Evolutionary conservation across 2,113 vertebrate species (phyloP).

Genomic region (Herpetotheres cachinnans): DNA sequence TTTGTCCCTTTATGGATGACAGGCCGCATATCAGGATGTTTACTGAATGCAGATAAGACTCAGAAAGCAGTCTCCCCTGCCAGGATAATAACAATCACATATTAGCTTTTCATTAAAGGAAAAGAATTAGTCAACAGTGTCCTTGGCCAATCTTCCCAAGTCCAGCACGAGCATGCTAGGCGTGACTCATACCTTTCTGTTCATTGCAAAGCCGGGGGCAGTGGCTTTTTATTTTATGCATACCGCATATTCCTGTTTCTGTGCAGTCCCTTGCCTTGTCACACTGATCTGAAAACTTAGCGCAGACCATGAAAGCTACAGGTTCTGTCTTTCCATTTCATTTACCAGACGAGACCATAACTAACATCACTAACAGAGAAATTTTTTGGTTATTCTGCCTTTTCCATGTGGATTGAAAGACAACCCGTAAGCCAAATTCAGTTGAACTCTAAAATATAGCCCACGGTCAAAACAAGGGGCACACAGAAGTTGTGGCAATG

Average conservation of each 20-base stretch:
- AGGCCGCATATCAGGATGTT: neutral
- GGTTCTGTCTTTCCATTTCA: neutral
- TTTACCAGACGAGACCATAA: neutral
- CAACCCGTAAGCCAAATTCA: neutral
- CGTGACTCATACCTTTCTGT: neutral
- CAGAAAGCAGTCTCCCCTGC: neutral
- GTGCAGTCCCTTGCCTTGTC: neutral
- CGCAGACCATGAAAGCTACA: neutral
- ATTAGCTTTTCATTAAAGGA: neutral
- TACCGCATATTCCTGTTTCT: neutral
- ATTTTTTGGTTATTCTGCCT: neutral
- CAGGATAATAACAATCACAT: neutral
- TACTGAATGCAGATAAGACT: neutral
- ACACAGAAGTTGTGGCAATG: neutral
- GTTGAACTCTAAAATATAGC: neutral
- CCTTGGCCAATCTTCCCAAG: neutral
- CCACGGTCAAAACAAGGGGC: neutral
- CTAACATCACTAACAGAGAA: neutral
- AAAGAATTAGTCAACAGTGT: neutral
- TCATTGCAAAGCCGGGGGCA: neutral
- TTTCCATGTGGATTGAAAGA: neutral
- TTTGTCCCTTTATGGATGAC: neutral
- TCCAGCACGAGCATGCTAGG: fast-evolving
- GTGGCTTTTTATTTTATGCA: neutral
- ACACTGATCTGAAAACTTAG: neutral